Percentiles rank a stretch among this genome's conserved stretches.
Evolutionary conservation across 2,797 vertebrate species (phyloP).

Genomic region (Hapalemur alaotrensis): DNA sequence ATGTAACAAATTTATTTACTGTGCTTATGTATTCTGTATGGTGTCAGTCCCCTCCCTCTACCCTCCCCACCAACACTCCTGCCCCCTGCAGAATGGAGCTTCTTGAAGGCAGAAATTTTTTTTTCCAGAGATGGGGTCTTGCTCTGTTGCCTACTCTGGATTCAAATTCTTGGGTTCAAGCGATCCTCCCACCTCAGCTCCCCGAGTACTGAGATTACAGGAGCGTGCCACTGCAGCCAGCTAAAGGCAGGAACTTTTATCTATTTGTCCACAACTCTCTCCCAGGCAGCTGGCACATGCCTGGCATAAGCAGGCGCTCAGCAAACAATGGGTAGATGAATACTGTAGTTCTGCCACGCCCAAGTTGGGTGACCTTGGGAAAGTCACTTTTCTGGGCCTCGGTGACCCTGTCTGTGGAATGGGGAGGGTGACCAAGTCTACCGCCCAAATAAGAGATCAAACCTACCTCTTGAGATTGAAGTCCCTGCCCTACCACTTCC

Average conservation of each 20-base stretch:
- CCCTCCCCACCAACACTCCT: too few species aligned
- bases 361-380: not conserved
- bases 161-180: not conserved
- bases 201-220: not conserved
- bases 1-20: not conserved
- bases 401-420: not conserved
- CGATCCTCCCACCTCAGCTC: not conserved
- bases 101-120: not conserved
- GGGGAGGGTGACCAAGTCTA: not conserved
- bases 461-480: not conserved
- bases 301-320: not conserved
- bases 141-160: not conserved
- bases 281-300: accelerated
- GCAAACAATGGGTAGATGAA: not conserved
- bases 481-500: too few species aligned
- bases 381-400: not conserved
- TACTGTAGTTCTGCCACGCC: not conserved
- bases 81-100: not conserved
- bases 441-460: not conserved
- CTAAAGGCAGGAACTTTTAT: not conserved
- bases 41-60: too few species aligned
- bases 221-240: accelerated
- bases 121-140: not conserved
- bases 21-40: not conserved
- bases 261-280: not conserved